Conservation (phyloP, 2,113 vertebrate species). For the Eubucco bourcierii region DNA sequence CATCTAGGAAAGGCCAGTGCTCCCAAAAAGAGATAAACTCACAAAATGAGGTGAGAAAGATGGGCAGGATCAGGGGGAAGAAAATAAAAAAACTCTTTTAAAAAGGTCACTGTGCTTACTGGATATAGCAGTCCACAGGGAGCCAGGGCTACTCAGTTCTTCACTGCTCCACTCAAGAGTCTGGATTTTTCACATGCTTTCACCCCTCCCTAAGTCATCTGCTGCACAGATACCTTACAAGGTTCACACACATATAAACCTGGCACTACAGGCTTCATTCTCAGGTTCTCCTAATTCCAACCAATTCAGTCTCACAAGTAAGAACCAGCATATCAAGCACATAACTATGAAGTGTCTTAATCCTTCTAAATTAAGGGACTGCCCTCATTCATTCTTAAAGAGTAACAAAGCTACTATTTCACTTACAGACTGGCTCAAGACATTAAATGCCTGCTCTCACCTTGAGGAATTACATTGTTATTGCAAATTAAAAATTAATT, state of each 20-base stretch:
- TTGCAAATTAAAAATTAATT: fast-evolving
- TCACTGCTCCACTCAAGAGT: background rate
- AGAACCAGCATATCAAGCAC: background rate
- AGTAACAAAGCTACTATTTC: background rate
- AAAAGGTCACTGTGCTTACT: background rate
- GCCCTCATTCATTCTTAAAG: background rate
- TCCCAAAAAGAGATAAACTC: background rate
- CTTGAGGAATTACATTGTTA: background rate
- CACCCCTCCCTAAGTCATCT: background rate
- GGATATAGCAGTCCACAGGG: background rate
- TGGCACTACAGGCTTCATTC: background rate
- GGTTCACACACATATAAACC: background rate
- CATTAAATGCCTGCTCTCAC: background rate
- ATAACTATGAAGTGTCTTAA: background rate
- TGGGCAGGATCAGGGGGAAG: background rate
- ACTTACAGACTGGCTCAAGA: background rate
- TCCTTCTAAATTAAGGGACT: background rate
- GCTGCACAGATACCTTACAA: background rate
- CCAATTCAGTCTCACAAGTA: background rate
- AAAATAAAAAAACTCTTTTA: background rate
- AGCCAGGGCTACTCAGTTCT: background rate
- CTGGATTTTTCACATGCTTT: background rate
- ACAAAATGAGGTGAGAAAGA: background rate
- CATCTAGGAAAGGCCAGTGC: background rate
- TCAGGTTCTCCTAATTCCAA: background rate